A percentile compares a stretch with the other conserved stretches of the same genome.
phyloP scores from a whole-genome alignment of 2,113 vertebrate genomes.

The Periophthalmus modestus region DNA sequence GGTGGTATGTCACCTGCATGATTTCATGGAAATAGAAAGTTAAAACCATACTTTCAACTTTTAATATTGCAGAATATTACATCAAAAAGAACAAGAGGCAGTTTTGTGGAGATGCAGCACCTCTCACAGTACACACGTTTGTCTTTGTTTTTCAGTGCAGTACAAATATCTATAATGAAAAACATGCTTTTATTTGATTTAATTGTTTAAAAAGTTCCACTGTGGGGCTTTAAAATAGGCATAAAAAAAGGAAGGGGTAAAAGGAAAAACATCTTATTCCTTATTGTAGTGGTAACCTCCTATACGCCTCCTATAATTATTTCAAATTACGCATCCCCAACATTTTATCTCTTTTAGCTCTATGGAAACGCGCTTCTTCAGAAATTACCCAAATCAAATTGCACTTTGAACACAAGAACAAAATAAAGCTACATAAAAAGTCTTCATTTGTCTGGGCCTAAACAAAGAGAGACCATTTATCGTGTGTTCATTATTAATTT shows the following conservation, averaged over 20 bases:
- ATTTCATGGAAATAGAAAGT: too few relatives aligned
- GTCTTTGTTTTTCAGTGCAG: too few relatives aligned
- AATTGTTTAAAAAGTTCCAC: too few relatives aligned
- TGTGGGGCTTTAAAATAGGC: background rate
- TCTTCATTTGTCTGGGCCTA: conserved; percentile 25
- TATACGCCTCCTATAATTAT: background rate
- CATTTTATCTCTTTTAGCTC: background rate
- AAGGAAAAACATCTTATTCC: background rate
- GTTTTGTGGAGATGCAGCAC: too few relatives aligned
- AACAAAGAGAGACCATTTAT: conserved; percentile 29
- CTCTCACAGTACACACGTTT: too few relatives aligned
- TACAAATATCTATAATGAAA: too few relatives aligned
- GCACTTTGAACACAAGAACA: conserved; percentile 25
- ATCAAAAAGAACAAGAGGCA: too few relatives aligned
- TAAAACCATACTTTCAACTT: too few relatives aligned
- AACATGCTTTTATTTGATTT: too few relatives aligned
- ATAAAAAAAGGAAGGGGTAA: background rate
- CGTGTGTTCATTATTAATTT: conserved; percentile 51
- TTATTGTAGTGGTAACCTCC: background rate
- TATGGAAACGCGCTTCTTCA: background rate
- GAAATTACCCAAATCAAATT: conserved; percentile 8
- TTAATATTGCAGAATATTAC: too few relatives aligned
- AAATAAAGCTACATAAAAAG: conserved; percentile 12
- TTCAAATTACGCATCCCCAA: background rate
- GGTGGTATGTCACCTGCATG: too few relatives aligned